A percentile compares a stretch with the other conserved stretches of the same genome.
Conservation (phyloP, 2,888 invertebrate genomes). For the Platerodrilus igneus region DNA sequence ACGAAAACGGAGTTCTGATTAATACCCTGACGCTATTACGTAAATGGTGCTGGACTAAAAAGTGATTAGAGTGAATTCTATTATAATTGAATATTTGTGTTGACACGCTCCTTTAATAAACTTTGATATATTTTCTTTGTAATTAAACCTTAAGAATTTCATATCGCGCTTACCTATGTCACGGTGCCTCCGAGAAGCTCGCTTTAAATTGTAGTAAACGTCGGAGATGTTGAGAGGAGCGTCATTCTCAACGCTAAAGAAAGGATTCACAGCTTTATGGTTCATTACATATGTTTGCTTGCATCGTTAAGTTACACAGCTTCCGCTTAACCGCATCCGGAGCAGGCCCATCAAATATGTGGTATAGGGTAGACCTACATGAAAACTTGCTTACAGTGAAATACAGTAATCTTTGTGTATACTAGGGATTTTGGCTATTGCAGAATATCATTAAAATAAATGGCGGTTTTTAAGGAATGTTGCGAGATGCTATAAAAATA, state of each 20-base stretch:
- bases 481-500: too few species aligned
- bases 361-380: too few species aligned
- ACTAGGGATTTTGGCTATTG: too few species aligned
- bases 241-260: conserved; percentile 12
- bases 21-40: conserved; percentile 5
- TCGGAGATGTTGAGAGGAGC: conserved; percentile 27
- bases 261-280: conserved; percentile 20
- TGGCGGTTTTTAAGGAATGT: too few species aligned
- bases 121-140: conserved; percentile 29
- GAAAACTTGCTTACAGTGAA: too few species aligned
- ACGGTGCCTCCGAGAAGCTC: conserved; percentile 19
- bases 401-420: too few species aligned
- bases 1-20: conserved; percentile 8
- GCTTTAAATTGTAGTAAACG: conserved; percentile 29
- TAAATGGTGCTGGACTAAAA: neutral
- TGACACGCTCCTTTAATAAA: conserved; percentile 22
- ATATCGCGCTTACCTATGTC: conserved; percentile 29
- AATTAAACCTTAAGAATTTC: conserved; percentile 32
- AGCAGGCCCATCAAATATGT: conserved; percentile 6
- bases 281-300: conserved; percentile 20
- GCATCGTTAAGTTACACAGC: conserved; percentile 17
- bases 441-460: too few species aligned
- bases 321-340: conserved; percentile 15
- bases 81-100: conserved; percentile 13
- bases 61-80: neutral